phyloP scores from a whole-genome alignment of 2,113 vertebrate species.

The Neoarius graeffei region DNA sequence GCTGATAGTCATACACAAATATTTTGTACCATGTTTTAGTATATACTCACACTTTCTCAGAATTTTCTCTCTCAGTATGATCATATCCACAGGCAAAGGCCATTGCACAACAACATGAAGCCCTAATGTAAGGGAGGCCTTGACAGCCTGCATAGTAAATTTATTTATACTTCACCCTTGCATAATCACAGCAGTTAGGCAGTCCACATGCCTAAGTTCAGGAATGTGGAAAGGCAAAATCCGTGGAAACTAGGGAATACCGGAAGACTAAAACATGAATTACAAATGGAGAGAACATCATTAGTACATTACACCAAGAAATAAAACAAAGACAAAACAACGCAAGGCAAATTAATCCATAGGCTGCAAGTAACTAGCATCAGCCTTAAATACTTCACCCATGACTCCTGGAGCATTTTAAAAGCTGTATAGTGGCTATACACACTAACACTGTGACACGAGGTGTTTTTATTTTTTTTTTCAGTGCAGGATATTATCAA shows the following conservation, averaged over 20 bases:
- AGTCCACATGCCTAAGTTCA: neutral
- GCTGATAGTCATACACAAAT: neutral
- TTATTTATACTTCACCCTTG: slow-evolving; percentile 10
- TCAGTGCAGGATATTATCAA: too few relatives aligned
- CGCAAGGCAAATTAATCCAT: neutral
- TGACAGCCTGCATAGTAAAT: slow-evolving; percentile 1
- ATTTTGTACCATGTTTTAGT: neutral
- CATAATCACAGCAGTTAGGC: neutral
- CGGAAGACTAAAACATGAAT: neutral
- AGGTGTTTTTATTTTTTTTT: too few relatives aligned
- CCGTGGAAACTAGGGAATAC: neutral
- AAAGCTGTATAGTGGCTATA: neutral
- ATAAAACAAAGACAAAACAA: neutral
- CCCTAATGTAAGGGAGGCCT: slow-evolving; percentile 7
- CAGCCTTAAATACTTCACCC: neutral
- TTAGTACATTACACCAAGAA: slow-evolving; percentile 6
- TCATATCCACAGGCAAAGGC: slow-evolving; percentile 6
- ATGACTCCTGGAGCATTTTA: neutral
- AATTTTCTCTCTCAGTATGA: neutral
- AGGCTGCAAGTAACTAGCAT: too few relatives aligned
- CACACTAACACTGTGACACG: neutral
- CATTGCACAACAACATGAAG: neutral
- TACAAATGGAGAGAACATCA: neutral
- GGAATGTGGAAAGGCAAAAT: neutral
- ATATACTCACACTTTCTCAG: neutral